Percentiles rank a stretch among this genome's conserved stretches.
phyloP scores from a whole-genome alignment of 1,140 invertebrate species.

The Liolophura sinensis region DNA sequence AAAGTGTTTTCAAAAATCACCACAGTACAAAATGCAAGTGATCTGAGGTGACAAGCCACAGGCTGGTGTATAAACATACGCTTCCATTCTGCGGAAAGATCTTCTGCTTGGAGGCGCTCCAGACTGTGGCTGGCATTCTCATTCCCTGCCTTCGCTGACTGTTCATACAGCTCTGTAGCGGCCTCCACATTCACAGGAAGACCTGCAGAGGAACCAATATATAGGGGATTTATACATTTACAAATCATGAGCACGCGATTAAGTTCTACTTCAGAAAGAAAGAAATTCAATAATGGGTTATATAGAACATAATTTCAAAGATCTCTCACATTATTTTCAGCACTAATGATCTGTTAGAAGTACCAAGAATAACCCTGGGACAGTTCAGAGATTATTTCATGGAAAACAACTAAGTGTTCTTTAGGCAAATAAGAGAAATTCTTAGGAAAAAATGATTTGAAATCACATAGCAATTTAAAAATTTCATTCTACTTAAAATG shows the following conservation, averaged over 20 bases:
- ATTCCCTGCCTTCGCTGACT: constrained; percentile 35
- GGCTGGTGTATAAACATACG: background rate
- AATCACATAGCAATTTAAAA: too few species aligned
- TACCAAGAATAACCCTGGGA: background rate
- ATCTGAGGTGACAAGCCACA: too few species aligned
- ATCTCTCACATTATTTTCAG: background rate
- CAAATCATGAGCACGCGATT: background rate
- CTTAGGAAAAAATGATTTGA: too few species aligned
- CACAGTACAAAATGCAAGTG: background rate
- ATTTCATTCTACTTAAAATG: too few species aligned
- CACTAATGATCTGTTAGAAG: background rate
- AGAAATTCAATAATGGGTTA: background rate
- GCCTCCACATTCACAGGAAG: constrained; percentile 28
- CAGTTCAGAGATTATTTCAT: too few species aligned
- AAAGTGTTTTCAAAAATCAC: background rate
- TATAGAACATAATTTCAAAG: background rate
- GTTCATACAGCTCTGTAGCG: constrained; percentile 34
- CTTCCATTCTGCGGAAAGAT: constrained; percentile 15
- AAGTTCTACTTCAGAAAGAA: background rate
- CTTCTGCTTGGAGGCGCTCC: constrained; percentile 18
- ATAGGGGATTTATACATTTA: background rate
- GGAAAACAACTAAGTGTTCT: too few species aligned
- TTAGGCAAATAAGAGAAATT: too few species aligned
- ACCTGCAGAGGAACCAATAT: constrained; percentile 25
- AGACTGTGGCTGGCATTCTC: constrained; percentile 27